These are phyloP conservation scores for Sesamia nonagrioides DNA, from an alignment of 1,140 invertebrate species.

Conservation along the genomic window DNA sequence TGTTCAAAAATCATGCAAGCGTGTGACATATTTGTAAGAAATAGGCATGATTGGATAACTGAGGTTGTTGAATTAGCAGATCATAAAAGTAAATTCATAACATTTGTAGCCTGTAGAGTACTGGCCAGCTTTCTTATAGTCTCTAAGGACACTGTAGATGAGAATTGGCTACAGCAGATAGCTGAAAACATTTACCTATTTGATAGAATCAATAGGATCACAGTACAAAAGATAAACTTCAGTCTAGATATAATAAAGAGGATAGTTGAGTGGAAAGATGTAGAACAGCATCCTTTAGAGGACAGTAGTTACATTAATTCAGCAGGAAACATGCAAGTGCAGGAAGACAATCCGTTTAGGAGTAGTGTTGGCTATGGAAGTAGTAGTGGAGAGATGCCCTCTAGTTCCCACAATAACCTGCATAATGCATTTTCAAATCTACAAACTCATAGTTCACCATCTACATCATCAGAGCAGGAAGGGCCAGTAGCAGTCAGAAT, in stretches of 20 bases:
- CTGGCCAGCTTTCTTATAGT: constrained; percentile 94
- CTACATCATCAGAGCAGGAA: constrained; percentile 74
- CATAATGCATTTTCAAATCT: constrained; percentile 83
- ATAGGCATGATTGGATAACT: constrained; percentile 93
- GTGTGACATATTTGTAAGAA: constrained; percentile 93
- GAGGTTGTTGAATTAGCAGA: constrained; percentile 94
- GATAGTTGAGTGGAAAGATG: constrained; percentile 95
- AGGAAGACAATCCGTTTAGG: constrained; percentile 82
- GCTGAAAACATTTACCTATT: constrained; percentile 90
- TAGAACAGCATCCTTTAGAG: constrained; percentile 93
- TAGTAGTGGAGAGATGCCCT: constrained; percentile 69
- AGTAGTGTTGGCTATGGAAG: constrained; percentile 74
- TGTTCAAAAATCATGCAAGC: constrained; percentile 93
- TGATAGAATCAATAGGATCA: constrained; percentile 88
- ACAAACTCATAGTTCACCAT: constrained; percentile 76
- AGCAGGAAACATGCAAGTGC: constrained; percentile 68
- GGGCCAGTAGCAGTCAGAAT: constrained; percentile 74
- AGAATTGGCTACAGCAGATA: constrained; percentile 92
- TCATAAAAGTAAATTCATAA: constrained; percentile 93
- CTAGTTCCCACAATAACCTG: constrained; percentile 74
- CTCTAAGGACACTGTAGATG: constrained; percentile 93
- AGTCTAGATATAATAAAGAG: constrained; percentile 94
- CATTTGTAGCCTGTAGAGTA: constrained; percentile 93
- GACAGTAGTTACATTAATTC: constrained; percentile 88
- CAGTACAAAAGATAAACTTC: constrained; percentile 92